These are phyloP conservation scores for Pangasianodon gigas DNA, from an alignment of 2,113 vertebrate genomes.

Conservation along the genomic window DNA sequence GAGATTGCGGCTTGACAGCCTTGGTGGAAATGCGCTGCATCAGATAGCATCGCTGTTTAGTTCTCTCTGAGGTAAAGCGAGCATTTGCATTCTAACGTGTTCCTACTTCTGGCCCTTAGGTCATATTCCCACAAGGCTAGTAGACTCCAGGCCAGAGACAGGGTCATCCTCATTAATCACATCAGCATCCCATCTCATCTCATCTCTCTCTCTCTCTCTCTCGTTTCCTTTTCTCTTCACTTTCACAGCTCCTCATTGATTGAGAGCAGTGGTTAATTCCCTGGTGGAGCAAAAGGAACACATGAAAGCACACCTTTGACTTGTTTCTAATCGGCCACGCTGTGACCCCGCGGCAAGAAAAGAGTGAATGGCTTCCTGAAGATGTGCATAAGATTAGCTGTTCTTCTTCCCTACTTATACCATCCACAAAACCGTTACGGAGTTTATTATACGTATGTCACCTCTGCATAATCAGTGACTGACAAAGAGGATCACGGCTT, in stretches of 20 bases:
- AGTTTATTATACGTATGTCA: neutral
- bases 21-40: constrained; percentile 24
- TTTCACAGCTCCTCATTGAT: constrained; percentile 73
- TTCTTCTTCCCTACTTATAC: constrained; percentile 4
- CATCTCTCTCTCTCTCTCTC: constrained; percentile 32
- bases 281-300: constrained; percentile 59
- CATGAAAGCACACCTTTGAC: constrained; percentile 70
- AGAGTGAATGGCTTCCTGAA: constrained; percentile 63
- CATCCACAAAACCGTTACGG: neutral
- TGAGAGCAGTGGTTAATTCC: constrained; percentile 77
- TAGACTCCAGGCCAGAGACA: constrained; percentile 67
- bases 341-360: constrained; percentile 51
- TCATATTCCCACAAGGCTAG: constrained; percentile 71
- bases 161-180: constrained; percentile 80
- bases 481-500: constrained; percentile 35
- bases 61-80: constrained; percentile 1
- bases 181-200: constrained; percentile 49
- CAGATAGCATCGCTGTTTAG: neutral
- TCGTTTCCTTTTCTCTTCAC: constrained; percentile 66
- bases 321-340: constrained; percentile 71
- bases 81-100: constrained; percentile 63
- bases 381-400: constrained; percentile 45
- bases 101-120: constrained; percentile 58
- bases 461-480: constrained; percentile 2
- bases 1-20: constrained; percentile 8